A percentile compares a stretch with the other conserved stretches of the same genome.
These are phyloP conservation scores for Sphaerodactylus townsendi DNA, from an alignment of 2,113 vertebrate genomes.

Conservation along the genomic window DNA sequence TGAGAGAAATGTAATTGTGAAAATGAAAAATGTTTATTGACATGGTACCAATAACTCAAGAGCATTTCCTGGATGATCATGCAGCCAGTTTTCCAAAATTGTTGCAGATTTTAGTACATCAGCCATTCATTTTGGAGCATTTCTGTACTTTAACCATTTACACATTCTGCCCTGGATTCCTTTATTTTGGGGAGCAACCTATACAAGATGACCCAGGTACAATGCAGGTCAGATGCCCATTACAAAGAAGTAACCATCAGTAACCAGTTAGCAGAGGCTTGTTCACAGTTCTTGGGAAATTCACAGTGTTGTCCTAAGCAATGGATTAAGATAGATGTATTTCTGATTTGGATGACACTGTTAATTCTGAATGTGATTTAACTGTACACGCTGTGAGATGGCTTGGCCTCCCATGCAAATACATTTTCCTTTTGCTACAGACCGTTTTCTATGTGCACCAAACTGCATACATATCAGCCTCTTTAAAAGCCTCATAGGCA, in stretches of 20 bases:
- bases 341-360: too few species aligned
- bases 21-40: neutral
- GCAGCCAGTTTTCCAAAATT: neutral
- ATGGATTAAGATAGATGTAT: too few species aligned
- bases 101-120: neutral
- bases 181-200: neutral
- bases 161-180: neutral
- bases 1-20: neutral
- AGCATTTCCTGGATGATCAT: neutral
- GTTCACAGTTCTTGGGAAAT: neutral
- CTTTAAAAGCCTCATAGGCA: neutral
- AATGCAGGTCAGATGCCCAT: neutral
- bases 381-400: neutral
- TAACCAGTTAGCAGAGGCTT: neutral
- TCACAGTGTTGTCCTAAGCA: too few species aligned
- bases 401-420: neutral
- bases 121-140: neutral
- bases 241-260: neutral
- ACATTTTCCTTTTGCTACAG: neutral
- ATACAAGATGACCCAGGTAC: neutral
- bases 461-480: neutral
- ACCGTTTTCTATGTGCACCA: neutral
- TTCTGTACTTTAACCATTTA: neutral
- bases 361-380: too few species aligned
- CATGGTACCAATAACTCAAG: neutral